Evolutionary conservation across 2,888 invertebrate species (phyloP), one percentile per base, ranked within the genome.

Genomic region (Nematopogon swammerdamellus): DNA sequence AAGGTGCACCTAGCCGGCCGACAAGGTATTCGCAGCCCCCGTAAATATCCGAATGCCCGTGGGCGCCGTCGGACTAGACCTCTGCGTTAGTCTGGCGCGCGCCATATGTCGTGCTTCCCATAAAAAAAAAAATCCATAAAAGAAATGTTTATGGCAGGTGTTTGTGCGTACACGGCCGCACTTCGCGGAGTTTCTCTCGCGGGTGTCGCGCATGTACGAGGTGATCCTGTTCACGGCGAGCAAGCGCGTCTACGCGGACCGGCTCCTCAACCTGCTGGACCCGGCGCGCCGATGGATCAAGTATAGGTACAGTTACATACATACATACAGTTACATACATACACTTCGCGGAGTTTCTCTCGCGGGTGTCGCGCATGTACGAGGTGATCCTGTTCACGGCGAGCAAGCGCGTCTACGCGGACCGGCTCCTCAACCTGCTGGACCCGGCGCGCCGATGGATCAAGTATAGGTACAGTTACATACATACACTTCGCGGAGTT

Each of bases 221-320:
- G 95, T 97, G 19, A 95, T 96, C 49, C 75, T 97, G 50, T 97
- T 97, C 81, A 97, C 97, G 0, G 97, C 97, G 44, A 94, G 94
- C 63, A 97, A 97, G 76, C 84, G 95, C 47, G 94, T 97, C 45
- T 97, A 97, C 67, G 97, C 97, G 0, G 95, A 97, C 69, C 89
- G 95, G 56, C 82, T 97, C 56, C 83, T 97, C 61, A 95, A 97
- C 77, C 74, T 97, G 50, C 80, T 97, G 44, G 97, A 97, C 70
- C 94, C 96, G 0, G 84, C 91, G 30, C 81, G 95, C 44, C 87
- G 89, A 57, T 88, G 93, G 82, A 95, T 97, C 58, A 93, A 92
- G 76, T 94, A 79, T 62, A 70, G 80, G 79, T n/a, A n/a, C n/a
- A n/a, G n/a, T n/a, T n/a, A n/a, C n/a, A n/a, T n/a, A n/a, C n/a